phyloP scores from a whole-genome alignment of 2,797 vertebrate species.

The Enteromius anoplus region DNA sequence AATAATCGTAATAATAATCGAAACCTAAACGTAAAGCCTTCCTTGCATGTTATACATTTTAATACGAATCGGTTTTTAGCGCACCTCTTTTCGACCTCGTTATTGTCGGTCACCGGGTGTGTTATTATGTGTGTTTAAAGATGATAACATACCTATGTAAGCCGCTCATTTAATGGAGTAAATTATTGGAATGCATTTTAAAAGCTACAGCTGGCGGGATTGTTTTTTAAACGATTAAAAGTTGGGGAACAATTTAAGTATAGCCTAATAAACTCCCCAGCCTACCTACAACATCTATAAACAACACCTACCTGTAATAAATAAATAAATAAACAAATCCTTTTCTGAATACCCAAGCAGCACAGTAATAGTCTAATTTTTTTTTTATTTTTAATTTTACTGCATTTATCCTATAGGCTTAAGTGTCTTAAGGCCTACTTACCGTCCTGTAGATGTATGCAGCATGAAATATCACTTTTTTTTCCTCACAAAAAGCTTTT shows the following conservation, averaged over 20 bases:
- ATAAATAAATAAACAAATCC: background rate
- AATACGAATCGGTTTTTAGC: background rate
- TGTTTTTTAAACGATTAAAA: background rate
- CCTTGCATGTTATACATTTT: background rate
- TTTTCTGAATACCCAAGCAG: background rate
- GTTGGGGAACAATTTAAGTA: background rate
- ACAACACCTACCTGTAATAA: background rate
- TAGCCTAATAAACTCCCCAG: background rate
- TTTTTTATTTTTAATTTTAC: too few species aligned
- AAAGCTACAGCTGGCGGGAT: background rate
- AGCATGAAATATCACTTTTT: background rate
- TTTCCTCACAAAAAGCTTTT: background rate
- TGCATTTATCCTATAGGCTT: background rate
- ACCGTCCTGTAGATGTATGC: background rate
- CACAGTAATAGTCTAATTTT: background rate
- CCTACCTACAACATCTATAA: background rate
- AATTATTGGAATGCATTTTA: background rate
- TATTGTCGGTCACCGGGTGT: background rate
- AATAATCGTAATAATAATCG: background rate
- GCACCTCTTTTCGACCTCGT: background rate
- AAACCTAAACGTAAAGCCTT: background rate
- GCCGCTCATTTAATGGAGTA: background rate
- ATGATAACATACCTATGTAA: background rate
- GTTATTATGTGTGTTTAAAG: background rate
- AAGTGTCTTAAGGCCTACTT: conserved; percentile 1